Evolutionary conservation across 2,113 vertebrate species (phyloP), one percentile per base, ranked within the genome.

Genomic region (Trematomus loennbergii): DNA sequence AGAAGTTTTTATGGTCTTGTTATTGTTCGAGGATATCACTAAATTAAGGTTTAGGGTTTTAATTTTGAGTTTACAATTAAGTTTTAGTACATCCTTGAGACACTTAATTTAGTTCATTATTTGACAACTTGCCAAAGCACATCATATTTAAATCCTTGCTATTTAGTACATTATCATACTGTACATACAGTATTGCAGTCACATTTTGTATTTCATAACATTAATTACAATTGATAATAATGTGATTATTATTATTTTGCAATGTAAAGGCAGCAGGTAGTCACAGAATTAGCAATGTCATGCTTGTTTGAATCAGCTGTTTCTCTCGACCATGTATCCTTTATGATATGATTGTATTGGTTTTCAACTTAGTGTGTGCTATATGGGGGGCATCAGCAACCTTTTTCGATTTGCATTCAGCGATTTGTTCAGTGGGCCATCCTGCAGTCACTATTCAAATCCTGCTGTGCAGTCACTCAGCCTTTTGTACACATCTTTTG

Each of bases 401-500:
- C 46, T 69, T 68, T 64, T 69, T 50, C 72, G 49, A 5, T 50
- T 54, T 72, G 65, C 5, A 36, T 64, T 75, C 52, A 68, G 62
- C 12, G 52, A 75, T 80, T 81, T 82, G 62, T 82, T 68, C 70
- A 82, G 72, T 65, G 43, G 79, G 72, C 53, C 25, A 46, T 82
- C 70, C 40, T 75, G 78, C 74, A 79, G 86, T 86, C 78, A 71
- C 16, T 48, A 75, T 84, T 81, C 71, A 76, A 67, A 61, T 43
- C 52, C 73, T 8, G 46, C 66, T 79, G 78, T 6, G 57, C 62
- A 40, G 43, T 78, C 58, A 80, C 71, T 75, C 69, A 66, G 82
- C 18, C 86, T 67, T 89, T 85, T 72, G 55, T 66, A 75, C 20
- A 67, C 18, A 67, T 78, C 76, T 68, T 79, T 87, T 87, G 72